Base-by-base conservation (phyloP, 1,140 invertebrate genomes). In the Drosophila micromelanica region DNA sequence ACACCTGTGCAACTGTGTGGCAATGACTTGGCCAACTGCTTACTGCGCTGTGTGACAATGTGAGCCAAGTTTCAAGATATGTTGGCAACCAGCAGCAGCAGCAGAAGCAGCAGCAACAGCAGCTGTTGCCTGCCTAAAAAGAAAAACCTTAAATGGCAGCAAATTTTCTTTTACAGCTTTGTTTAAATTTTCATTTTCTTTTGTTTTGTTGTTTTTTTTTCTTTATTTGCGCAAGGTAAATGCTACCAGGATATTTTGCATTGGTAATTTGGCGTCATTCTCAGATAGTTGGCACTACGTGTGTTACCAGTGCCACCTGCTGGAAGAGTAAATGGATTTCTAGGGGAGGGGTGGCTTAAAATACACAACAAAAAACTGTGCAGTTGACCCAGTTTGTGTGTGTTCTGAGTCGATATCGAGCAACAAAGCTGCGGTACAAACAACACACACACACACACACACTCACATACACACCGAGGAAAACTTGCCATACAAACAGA, bases 261-360 rank as follows among this genome's bases (percentile, higher is more conserved):
- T 87, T 87, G 84, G 84, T 87, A 87, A 87, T 87, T 87, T 87
- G 79, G 78, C 72, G 82, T 87, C 82, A 89, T 87, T 87, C 80
- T 89, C 82, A 89, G 82, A 87, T 89, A 87, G 84, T 87, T 87
- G 82, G 68, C 75, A 81, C 67, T 68, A 81, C 82, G 84, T 87
- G 78, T 73, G 17, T 45, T 67, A 46, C 30, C 57, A 37, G 51
- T 64, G 15, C 56, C 57, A 54, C 52, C 52, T 72, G 60, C 32
- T 12, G 27, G 45, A 43, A 20, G 40, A 43, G 32, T 9, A 8
- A 8, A 9, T 8, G 32, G 6, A 2, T 35, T 2, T 35, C 7
- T 8, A 8, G 7, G 32, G 13, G 11, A 4, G 4, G 30, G 27
- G 30, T 2, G 8, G 13, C 5, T 52, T 52, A 32, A 45, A 45